These are phyloP conservation scores for Valencia hispanica DNA, from an alignment of 2,797 vertebrate genomes.

Conservation along the genomic window DNA sequence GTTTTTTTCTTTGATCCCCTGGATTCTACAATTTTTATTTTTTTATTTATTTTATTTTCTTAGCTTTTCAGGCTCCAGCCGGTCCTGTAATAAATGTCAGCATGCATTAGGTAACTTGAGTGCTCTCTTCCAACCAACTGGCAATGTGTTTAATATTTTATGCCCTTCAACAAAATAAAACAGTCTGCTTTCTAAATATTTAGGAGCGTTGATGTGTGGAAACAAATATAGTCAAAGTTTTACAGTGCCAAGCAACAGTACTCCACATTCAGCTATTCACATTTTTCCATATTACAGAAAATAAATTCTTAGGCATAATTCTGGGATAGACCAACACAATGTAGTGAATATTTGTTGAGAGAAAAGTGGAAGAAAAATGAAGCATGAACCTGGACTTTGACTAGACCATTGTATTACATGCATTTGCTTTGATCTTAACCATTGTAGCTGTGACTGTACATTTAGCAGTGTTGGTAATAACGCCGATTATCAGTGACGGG, in stretches of 20 bases:
- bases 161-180: not conserved
- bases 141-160: not conserved
- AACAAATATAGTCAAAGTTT: constrained; percentile 13
- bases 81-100: not conserved
- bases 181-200: not conserved
- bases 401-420: no score
- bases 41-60: no score
- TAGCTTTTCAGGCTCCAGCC: not conserved
- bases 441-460: no score
- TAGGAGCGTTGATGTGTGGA: constrained; percentile 12
- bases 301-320: not conserved
- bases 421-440: no score
- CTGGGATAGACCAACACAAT: not conserved
- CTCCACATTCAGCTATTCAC: not conserved
- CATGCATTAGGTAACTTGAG: not conserved
- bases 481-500: no score
- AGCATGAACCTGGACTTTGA: no score
- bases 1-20: no score
- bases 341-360: not conserved
- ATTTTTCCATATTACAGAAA: not conserved
- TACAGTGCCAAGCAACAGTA: not conserved
- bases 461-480: no score
- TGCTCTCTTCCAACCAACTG: not conserved
- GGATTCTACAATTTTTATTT: not conserved
- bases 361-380: no score